Conservation (phyloP, 1,140 invertebrate species). For the Vanessa tameamea region DNA sequence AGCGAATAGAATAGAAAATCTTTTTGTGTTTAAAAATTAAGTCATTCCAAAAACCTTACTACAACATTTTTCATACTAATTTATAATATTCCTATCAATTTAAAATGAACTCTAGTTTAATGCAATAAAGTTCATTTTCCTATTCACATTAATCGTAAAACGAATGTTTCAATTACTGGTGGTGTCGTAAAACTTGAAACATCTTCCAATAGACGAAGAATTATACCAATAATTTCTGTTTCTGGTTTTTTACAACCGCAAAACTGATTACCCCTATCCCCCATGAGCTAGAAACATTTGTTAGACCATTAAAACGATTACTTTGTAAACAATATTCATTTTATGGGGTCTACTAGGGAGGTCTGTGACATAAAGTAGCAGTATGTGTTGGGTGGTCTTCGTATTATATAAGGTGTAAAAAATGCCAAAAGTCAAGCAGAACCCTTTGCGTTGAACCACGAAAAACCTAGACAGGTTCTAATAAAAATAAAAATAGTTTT, state of each 20-base stretch:
- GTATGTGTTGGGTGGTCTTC: slow-evolving; percentile 10
- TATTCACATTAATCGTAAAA: not conserved
- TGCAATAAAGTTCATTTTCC: not conserved
- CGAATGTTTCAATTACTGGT: slow-evolving; percentile 51
- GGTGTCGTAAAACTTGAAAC: slow-evolving; percentile 23
- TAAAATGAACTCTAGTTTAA: not conserved
- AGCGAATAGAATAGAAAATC: too few relatives aligned
- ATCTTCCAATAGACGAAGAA: slow-evolving; percentile 13
- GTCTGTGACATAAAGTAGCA: slow-evolving; percentile 32
- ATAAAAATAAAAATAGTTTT: too few relatives aligned
- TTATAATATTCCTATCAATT: not conserved
- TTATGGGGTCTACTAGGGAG: slow-evolving; percentile 38
- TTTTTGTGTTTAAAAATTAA: not conserved
- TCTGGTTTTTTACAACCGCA: slow-evolving; percentile 57
- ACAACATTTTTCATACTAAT: not conserved
- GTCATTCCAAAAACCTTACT: not conserved
- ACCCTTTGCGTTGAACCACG: too few relatives aligned
- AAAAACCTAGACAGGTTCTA: too few relatives aligned
- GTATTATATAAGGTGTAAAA: too few relatives aligned
- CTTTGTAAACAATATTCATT: slow-evolving; percentile 37
- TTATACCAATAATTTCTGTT: slow-evolving; percentile 15
- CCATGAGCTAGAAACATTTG: slow-evolving; percentile 58
- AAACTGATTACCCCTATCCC: slow-evolving; percentile 73
- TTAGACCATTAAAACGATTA: slow-evolving; percentile 39
- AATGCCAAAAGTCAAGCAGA: not conserved